These are phyloP conservation scores for Diadumene lineata DNA, from an alignment of 92 coral and sea anemone species.

Conservation along the genomic window DNA sequence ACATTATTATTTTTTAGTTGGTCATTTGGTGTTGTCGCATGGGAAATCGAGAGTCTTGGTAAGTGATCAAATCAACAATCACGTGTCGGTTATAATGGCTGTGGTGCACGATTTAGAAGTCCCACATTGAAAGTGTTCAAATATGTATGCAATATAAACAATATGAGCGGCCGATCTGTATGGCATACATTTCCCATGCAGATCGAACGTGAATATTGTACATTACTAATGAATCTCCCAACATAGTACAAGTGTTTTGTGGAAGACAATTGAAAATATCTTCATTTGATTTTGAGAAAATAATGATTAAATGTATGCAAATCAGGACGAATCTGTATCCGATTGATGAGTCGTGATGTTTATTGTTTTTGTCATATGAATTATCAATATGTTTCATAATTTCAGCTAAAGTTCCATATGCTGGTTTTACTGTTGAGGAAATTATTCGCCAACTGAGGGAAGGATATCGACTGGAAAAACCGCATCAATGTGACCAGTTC, in stretches of 20 bases:
- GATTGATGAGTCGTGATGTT: neutral
- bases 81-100: neutral
- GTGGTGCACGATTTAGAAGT: neutral
- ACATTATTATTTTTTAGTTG: constrained; percentile 41
- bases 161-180: too few relatives aligned
- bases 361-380: neutral
- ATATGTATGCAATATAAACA: too few relatives aligned
- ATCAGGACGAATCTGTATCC: too few relatives aligned
- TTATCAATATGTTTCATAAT: too few relatives aligned
- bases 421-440: constrained; percentile 2
- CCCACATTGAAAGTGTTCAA: neutral
- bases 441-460: constrained; percentile 31
- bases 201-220: too few relatives aligned
- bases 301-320: too few relatives aligned
- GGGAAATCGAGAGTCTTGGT: constrained; percentile 90
- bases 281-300: too few relatives aligned
- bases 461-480: constrained; percentile 56
- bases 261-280: too few relatives aligned
- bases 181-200: too few relatives aligned
- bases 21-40: constrained; percentile 78
- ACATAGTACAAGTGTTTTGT: too few relatives aligned
- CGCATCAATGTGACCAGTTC: constrained; percentile 52
- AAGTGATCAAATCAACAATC: neutral
- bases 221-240: too few relatives aligned
- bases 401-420: constrained; percentile 10